These are phyloP conservation scores for Pyrrhosoma nymphula DNA, from an alignment of 2,888 invertebrate genomes.

Conservation along the genomic window DNA sequence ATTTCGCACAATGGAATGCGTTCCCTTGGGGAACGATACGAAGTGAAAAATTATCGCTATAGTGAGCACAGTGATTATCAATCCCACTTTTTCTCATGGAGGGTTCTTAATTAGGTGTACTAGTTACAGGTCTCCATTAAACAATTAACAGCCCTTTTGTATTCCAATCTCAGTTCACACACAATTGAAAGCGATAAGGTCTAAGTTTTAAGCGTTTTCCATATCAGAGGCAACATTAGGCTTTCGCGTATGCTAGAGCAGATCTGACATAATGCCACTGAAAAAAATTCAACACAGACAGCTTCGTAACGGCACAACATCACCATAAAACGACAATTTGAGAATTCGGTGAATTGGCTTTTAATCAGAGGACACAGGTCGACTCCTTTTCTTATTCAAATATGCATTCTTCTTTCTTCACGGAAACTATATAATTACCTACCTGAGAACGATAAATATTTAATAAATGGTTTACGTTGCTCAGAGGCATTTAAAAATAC, in stretches of 20 bases:
- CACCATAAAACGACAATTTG: background rate
- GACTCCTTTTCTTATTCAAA: background rate
- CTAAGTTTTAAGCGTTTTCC: background rate
- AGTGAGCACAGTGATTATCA: background rate
- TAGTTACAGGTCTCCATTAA: background rate
- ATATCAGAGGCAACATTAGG: background rate
- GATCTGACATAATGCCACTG: background rate
- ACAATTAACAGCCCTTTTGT: background rate
- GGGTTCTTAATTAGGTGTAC: background rate
- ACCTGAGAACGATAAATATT: background rate
- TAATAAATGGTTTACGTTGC: too few relatives aligned
- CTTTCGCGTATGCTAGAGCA: background rate
- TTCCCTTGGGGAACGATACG: background rate
- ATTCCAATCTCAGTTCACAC: background rate
- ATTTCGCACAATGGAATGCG: background rate
- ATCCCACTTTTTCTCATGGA: background rate
- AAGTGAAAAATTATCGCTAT: background rate
- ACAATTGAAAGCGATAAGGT: background rate
- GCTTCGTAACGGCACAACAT: background rate
- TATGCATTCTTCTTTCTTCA: background rate
- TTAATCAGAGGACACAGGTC: background rate
- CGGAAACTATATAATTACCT: background rate
- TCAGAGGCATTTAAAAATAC: too few relatives aligned
- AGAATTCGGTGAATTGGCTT: background rate
- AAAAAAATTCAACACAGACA: background rate